Conservation (phyloP, 2,113 vertebrate species). For the Camelus dromedarius region DNA sequence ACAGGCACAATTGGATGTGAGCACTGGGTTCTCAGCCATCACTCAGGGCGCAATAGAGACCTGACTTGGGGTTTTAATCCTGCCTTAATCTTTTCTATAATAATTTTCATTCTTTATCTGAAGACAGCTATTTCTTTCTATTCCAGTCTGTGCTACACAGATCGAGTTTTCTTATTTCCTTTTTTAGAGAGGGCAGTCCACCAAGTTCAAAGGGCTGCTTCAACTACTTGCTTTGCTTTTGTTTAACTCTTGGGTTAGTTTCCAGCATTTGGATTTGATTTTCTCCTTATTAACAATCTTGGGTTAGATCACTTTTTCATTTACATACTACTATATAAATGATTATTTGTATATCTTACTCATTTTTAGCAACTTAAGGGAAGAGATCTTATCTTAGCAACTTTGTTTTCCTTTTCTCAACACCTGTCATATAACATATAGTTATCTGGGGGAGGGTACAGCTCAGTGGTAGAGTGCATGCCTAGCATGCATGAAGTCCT, state of each 20-base stretch:
- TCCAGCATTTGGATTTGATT: conserved; percentile 37
- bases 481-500: too few relatives aligned
- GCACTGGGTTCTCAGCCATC: not conserved
- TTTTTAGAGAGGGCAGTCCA: conserved; percentile 46
- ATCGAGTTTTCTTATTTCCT: conserved; percentile 71
- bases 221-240: conserved; percentile 1
- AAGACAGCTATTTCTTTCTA: conserved; percentile 68
- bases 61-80: conserved; percentile 49
- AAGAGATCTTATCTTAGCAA: not conserved
- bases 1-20: conserved; percentile 63
- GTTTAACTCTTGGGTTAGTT: conserved; percentile 33
- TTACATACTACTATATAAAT: conserved; percentile 1
- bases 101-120: conserved; percentile 77
- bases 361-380: not conserved
- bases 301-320: not conserved
- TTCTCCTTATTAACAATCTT: conserved; percentile 14
- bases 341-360: conserved; percentile 13
- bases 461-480: too few relatives aligned
- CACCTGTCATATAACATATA: not conserved
- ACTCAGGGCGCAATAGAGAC: not conserved
- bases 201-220: not conserved
- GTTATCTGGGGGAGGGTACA: not conserved
- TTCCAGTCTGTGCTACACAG: conserved; percentile 1
- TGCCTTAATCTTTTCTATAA: conserved; percentile 71
- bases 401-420: not conserved